Percentiles rank a stretch among this genome's conserved stretches.
phyloP scores from a whole-genome alignment of 2,113 vertebrate genomes.

The Furnarius figulus region DNA sequence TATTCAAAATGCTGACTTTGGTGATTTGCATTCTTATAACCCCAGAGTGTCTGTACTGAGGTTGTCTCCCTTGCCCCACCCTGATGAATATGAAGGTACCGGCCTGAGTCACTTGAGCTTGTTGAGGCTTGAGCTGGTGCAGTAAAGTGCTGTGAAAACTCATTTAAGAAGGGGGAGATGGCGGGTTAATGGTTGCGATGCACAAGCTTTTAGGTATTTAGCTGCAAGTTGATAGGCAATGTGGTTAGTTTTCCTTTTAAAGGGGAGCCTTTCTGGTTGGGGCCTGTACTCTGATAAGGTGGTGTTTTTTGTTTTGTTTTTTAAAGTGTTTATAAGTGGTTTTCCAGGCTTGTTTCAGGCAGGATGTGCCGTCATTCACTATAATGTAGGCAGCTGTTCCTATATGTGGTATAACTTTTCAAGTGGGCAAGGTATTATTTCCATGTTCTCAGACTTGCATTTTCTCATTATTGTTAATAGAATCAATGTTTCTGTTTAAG shows the following conservation, averaged over 20 bases:
- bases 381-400: background rate
- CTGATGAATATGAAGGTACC: background rate
- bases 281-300: background rate
- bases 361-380: background rate
- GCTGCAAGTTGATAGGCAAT: background rate
- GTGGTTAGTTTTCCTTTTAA: background rate
- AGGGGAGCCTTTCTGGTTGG: background rate
- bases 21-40: background rate
- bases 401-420: background rate
- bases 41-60: background rate
- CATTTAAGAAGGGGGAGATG: background rate
- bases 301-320: background rate
- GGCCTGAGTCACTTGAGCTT: background rate
- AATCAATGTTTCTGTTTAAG: background rate
- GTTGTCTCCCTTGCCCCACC: slow-evolving; percentile 7
- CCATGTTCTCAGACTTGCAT: background rate
- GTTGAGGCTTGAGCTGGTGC: slow-evolving; percentile 38
- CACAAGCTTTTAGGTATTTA: background rate
- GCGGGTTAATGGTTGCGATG: background rate
- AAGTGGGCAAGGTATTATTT: background rate
- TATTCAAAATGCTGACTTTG: background rate
- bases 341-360: background rate
- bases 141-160: background rate
- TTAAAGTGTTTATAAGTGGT: background rate
- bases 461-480: background rate